These are phyloP conservation scores for Holothuria glaberrima DNA, from an alignment of 35 echinoderm and acorn worm species.

Conservation along the genomic window DNA sequence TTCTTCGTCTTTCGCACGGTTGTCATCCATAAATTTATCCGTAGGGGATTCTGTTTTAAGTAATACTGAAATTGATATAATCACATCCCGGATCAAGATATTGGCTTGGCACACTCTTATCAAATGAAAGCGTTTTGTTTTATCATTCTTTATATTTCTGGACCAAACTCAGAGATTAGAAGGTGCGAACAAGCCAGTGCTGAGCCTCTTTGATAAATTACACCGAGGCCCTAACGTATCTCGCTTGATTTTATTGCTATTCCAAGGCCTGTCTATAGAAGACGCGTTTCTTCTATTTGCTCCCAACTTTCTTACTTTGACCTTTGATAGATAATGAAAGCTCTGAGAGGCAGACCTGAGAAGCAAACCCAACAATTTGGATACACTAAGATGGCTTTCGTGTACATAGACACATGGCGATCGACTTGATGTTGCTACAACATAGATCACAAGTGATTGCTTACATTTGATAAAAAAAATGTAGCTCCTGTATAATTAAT, in stretches of 20 bases:
- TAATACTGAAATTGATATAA: slow-evolving; percentile 49
- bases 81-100: slow-evolving; percentile 20
- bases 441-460: too few species aligned
- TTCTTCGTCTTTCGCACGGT: too few species aligned
- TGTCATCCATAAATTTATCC: not conserved
- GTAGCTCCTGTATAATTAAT: too few species aligned
- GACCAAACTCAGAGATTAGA: slow-evolving; percentile 27
- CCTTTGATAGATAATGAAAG: slow-evolving; percentile 14
- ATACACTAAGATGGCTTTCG: too few species aligned
- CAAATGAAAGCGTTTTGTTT: slow-evolving; percentile 28
- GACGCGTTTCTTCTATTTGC: not conserved
- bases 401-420: too few species aligned
- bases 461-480: too few species aligned
- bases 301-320: slow-evolving; percentile 6
- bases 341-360: too few species aligned
- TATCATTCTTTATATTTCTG: slow-evolving; percentile 23
- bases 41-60: slow-evolving; percentile 38
- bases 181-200: slow-evolving; percentile 37
- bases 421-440: too few species aligned
- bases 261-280: slow-evolving; percentile 12
- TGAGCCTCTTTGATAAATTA: slow-evolving; percentile 52
- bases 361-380: too few species aligned
- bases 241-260: slow-evolving; percentile 32
- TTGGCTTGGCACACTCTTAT: slow-evolving; percentile 30
- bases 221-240: slow-evolving; percentile 23